Conservation (phyloP, 2,888 invertebrate genomes). For the Trimorus sp. region DNA sequence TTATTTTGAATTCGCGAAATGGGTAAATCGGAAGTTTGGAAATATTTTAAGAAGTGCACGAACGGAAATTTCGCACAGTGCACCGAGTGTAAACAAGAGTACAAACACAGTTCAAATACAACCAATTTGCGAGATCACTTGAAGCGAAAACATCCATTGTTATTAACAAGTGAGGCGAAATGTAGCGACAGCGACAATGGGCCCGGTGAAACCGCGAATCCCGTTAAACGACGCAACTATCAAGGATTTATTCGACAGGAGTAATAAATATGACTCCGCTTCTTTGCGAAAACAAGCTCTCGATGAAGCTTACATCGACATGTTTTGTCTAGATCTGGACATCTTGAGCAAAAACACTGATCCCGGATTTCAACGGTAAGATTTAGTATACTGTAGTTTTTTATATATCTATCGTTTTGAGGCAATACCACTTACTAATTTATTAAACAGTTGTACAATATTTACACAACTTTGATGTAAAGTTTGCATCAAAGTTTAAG, state of each 20-base stretch:
- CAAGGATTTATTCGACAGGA: conserved; percentile 20
- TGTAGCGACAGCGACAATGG: neutral
- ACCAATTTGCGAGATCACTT: too few relatives aligned
- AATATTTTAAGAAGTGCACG: too few relatives aligned
- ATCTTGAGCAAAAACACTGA: conserved; percentile 10
- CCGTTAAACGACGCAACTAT: conserved; percentile 25
- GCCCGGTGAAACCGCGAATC: conserved; percentile 4
- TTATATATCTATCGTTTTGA: neutral
- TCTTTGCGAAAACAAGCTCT: conserved; percentile 13
- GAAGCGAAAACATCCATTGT: conserved; percentile 13
- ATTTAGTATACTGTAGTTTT: neutral
- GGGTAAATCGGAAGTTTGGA: too few relatives aligned
- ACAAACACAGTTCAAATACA: too few relatives aligned
- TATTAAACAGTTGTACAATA: too few relatives aligned
- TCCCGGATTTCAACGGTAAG: conserved; percentile 16
- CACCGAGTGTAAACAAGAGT: too few relatives aligned
- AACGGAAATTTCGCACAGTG: too few relatives aligned
- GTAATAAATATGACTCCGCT: conserved; percentile 18
- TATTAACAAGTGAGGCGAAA: conserved; percentile 3
- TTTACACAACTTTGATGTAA: too few relatives aligned
- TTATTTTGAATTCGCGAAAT: too few relatives aligned
- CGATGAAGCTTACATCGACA: conserved; percentile 22
- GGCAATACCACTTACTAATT: neutral
- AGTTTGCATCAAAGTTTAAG: too few relatives aligned
- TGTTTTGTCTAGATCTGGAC: conserved; percentile 18